A percentile compares a stretch with the other conserved stretches of the same genome.
Conservation (phyloP, 92 coral and sea anemone genomes). For the Paragorgia papillata region DNA sequence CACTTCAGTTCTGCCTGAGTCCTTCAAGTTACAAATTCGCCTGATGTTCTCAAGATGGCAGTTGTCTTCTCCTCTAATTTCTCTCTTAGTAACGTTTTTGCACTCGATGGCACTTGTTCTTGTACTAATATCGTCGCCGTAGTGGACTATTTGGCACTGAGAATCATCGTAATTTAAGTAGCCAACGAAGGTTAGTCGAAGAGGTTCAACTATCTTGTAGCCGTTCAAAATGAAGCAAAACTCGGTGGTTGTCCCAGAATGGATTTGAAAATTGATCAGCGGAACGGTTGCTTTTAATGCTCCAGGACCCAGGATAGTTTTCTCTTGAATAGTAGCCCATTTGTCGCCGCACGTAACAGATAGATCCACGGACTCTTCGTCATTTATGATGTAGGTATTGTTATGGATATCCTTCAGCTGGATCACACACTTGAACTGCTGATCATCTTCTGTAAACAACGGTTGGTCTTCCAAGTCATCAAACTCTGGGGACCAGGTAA, state of each 20-base stretch:
- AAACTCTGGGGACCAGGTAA: constrained; percentile 15
- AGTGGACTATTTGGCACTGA: neutral
- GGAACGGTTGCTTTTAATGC: neutral
- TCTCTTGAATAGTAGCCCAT: neutral
- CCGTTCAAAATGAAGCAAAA: neutral
- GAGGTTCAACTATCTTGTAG: neutral
- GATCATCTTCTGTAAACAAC: constrained; percentile 12
- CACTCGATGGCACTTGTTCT: neutral
- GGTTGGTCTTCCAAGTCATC: constrained; percentile 9
- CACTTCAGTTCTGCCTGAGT: neutral
- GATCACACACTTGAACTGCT: neutral
- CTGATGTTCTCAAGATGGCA: constrained; percentile 49
- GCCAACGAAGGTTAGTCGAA: neutral
- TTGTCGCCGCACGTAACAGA: neutral
- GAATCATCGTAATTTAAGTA: neutral
- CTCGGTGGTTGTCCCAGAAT: neutral
- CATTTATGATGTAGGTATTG: constrained; percentile 1
- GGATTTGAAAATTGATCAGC: neutral
- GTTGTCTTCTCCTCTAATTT: constrained; percentile 38
- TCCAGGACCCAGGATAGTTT: neutral
- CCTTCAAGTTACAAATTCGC: constrained; percentile 24
- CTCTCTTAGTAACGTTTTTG: too few relatives aligned
- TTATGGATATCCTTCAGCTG: neutral
- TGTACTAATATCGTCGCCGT: neutral
- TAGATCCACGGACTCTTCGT: neutral